phyloP scores from a whole-genome alignment of 35 echinoderm and acorn worm species.

The Heliocidaris tuberculata region DNA sequence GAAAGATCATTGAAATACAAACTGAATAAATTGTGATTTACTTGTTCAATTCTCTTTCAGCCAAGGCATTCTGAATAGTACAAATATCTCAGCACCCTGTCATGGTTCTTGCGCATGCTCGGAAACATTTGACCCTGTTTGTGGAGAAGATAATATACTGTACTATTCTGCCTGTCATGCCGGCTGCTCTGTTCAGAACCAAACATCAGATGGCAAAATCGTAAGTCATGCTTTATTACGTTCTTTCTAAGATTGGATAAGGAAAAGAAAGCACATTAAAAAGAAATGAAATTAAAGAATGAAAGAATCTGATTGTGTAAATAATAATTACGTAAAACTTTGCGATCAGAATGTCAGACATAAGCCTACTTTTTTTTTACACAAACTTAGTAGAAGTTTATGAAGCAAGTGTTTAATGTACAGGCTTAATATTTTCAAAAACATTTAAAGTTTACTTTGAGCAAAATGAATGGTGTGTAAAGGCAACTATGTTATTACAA shows the following conservation, averaged over 20 bases:
- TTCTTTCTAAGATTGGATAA: neutral
- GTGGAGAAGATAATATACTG: slow-evolving; percentile 47
- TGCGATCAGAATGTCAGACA: too few relatives aligned
- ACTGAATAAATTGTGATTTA: neutral
- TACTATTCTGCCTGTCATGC: slow-evolving; percentile 64
- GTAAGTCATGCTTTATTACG: neutral
- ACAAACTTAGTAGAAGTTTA: too few relatives aligned
- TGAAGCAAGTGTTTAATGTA: too few relatives aligned
- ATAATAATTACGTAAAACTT: too few relatives aligned
- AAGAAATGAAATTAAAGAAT: neutral
- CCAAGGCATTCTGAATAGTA: neutral
- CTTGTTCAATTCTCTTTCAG: neutral
- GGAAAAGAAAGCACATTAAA: neutral
- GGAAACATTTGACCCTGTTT: slow-evolving; percentile 50
- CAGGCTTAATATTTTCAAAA: too few relatives aligned
- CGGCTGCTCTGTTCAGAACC: slow-evolving; percentile 33
- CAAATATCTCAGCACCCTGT: slow-evolving; percentile 11
- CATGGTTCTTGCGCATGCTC: slow-evolving; percentile 52
- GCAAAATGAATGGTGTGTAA: too few relatives aligned
- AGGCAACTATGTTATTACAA: too few relatives aligned
- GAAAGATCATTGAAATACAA: too few relatives aligned
- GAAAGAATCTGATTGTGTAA: neutral
- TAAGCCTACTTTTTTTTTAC: too few relatives aligned
- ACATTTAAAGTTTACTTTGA: too few relatives aligned
- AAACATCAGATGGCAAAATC: neutral